Evolutionary conservation across 2,797 vertebrate genomes (phyloP), one percentile per base, ranked within the genome.

Genomic region (Ctenochaetus hawaiiensis): DNA sequence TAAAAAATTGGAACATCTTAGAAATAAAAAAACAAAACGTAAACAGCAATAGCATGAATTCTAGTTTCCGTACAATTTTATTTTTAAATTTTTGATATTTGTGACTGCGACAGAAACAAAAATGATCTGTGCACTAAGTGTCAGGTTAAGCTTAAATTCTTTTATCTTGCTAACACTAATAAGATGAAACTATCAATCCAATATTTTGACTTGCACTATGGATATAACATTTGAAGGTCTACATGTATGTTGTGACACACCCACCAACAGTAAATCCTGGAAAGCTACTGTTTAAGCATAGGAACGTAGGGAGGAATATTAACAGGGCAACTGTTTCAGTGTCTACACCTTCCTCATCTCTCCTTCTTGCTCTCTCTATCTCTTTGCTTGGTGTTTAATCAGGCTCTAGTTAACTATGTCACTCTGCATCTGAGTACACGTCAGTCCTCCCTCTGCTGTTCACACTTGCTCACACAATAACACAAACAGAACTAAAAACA

Each of bases 371-470:
- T 77, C 58, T 13, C 63, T 84, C 63, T 67, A 51, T 87, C 70
- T 70, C 70, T 92, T 84, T 86, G 68, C 72, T 56, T 80, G 65
- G 52, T 64, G 67, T 89, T 87, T 91, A 92, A 92, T 91, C 88
- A 93, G 80, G 80, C 78, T 87, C 77, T 79, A 57, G 83, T 91
- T 84, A 89, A 79, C 63, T 73, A 52, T 88, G 92, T 93, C 91
- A 91, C 86, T 90, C 78, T 73, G 71, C 82, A 91, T 88, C 77
- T 88, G 77, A 67, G 83, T 84, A 85, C 67, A 65, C 18, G 78
- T 92, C 90, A 89, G 72, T 87, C 53, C 3, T 41, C 63, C 57
- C 34, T 67, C 63, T 72, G 34, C 81, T 48, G 44, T 18, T 67
- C 45, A 54, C 70, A 54, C 67, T 44, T 20, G 37, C 26, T 39